Percentiles rank a stretch among this genome's conserved stretches.
Conservation (phyloP, 2,797 vertebrate species). For the Anguilla marmorata region DNA sequence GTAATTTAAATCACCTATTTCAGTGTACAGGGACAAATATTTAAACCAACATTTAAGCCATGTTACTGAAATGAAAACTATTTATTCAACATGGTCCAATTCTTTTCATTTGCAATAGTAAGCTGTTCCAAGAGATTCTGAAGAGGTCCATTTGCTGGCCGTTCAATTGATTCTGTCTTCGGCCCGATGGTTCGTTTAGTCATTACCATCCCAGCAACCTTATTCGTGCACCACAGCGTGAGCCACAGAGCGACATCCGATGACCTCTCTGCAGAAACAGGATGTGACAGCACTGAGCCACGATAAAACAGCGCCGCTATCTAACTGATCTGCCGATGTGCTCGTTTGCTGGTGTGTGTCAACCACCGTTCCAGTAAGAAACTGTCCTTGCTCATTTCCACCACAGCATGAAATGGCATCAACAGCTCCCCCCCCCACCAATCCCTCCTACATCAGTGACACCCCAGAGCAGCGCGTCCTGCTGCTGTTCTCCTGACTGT, state of each 20-base stretch:
- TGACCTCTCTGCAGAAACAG: constrained; percentile 38
- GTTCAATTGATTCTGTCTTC: too few relatives aligned
- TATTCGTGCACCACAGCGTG: neutral
- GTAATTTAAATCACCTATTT: too few relatives aligned
- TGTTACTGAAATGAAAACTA: too few relatives aligned
- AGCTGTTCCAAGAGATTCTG: too few relatives aligned
- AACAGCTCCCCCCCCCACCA: neutral
- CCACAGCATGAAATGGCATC: neutral
- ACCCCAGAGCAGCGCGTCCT: neutral
- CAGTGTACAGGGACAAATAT: too few relatives aligned
- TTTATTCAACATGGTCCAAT: too few relatives aligned
- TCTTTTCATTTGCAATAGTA: too few relatives aligned
- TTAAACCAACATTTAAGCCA: too few relatives aligned
- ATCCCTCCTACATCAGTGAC: neutral
- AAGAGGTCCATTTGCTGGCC: too few relatives aligned
- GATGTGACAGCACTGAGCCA: constrained; percentile 33
- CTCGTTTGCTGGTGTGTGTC: neutral
- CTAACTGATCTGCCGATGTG: constrained; percentile 45
- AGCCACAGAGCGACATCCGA: constrained; percentile 26
- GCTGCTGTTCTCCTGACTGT: constrained; percentile 54
- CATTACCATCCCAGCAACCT: too few relatives aligned
- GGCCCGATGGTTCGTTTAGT: too few relatives aligned
- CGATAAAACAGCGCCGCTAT: constrained; percentile 47
- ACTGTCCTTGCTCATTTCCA: neutral
- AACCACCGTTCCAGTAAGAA: neutral